Evolutionary conservation across 2,113 vertebrate genomes (phyloP).

Genomic region (Mellivora capensis): DNA sequence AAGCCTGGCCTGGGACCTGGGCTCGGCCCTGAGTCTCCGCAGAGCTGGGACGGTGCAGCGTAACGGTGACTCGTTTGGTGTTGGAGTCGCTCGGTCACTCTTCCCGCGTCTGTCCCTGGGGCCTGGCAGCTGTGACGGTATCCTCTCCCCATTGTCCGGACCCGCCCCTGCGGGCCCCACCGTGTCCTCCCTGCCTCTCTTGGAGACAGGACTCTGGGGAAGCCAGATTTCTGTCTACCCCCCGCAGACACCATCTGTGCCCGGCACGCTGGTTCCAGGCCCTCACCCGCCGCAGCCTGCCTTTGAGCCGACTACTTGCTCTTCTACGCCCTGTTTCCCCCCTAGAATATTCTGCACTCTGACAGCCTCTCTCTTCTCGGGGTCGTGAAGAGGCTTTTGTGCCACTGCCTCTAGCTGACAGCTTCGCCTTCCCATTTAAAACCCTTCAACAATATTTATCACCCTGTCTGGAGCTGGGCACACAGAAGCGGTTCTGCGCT

Average conservation of each 20-base stretch:
- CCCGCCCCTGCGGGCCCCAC: neutral
- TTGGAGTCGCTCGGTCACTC: neutral
- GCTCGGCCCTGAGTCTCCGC: neutral
- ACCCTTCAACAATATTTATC: neutral
- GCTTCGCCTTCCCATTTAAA: constrained; percentile 45
- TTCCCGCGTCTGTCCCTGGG: neutral
- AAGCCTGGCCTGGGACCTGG: neutral
- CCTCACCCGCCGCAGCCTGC: neutral
- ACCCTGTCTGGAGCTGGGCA: constrained; percentile 10
- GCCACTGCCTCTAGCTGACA: constrained; percentile 9
- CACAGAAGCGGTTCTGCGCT: neutral
- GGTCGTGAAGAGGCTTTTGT: constrained; percentile 8
- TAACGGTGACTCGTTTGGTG: accelerated
- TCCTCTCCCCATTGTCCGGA: neutral
- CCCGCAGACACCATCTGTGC: neutral
- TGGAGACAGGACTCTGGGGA: neutral
- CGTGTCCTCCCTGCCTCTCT: accelerated
- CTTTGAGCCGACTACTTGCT: neutral
- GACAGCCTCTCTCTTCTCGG: constrained; percentile 61
- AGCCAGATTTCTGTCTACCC: neutral
- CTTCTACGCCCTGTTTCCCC: neutral
- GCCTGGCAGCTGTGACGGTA: accelerated
- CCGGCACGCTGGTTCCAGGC: neutral
- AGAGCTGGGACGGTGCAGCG: neutral
- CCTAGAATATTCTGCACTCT: constrained; percentile 48